Conservation (phyloP, 1,140 invertebrate species). For the Bombus confusus region DNA sequence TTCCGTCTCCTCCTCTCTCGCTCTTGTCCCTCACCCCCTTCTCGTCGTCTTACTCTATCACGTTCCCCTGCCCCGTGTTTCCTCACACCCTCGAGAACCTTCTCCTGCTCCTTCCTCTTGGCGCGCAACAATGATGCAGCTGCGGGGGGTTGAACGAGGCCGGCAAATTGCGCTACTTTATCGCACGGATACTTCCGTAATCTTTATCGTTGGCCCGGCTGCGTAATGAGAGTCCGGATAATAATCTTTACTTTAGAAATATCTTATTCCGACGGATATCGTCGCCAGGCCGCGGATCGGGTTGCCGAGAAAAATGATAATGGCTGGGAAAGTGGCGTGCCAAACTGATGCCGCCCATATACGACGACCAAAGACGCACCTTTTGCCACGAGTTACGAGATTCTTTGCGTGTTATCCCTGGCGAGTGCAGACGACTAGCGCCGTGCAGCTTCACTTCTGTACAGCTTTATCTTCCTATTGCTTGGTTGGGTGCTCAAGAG, state of each 20-base stretch:
- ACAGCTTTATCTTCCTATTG: not conserved
- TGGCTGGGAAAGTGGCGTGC: not conserved
- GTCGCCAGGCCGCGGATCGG: conserved; percentile 16
- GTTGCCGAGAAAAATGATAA: conserved; percentile 23
- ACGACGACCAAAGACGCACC: not conserved
- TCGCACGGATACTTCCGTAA: conserved; percentile 59
- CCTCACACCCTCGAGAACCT: not conserved
- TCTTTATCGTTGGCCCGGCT: conserved; percentile 48
- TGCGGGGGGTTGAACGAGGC: conserved; percentile 30
- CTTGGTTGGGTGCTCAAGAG: no score
- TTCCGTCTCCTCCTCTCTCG: conserved; percentile 2
- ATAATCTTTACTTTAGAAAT: conserved; percentile 53
- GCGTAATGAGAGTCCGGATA: conserved; percentile 54
- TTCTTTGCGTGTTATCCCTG: conserved; percentile 6
- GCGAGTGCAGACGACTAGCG: not conserved
- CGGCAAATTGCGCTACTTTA: conserved; percentile 61
- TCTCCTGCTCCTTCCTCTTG: not conserved
- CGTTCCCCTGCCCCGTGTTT: no score
- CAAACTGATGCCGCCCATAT: no score
- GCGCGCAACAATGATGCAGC: conserved; percentile 46
- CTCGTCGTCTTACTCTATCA: not conserved
- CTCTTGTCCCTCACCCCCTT: not conserved
- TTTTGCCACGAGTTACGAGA: not conserved
- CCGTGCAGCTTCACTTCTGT: not conserved
- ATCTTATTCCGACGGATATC: conserved; percentile 23